A percentile compares a stretch with the other conserved stretches of the same genome.
Conservation (phyloP, 1,140 invertebrate genomes). For the Aphidius ervi region DNA sequence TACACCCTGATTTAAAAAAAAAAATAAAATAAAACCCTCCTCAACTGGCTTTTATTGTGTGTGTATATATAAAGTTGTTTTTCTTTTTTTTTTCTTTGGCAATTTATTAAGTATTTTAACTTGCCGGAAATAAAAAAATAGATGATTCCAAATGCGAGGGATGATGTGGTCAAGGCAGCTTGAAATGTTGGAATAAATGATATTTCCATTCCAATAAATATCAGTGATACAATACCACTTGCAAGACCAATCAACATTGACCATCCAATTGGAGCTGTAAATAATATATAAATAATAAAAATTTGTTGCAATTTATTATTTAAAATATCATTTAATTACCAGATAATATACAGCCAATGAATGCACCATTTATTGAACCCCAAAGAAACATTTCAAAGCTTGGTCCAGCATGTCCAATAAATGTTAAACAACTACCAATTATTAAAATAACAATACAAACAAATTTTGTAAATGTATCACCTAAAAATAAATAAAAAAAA, state of each 20-base stretch:
- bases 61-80: not conserved
- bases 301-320: constrained; percentile 26
- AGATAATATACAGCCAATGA: constrained; percentile 51
- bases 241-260: not conserved
- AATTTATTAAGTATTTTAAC: not conserved
- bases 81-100: constrained; percentile 1
- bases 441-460: constrained; percentile 56
- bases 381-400: constrained; percentile 59
- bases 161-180: not conserved
- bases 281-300: not conserved
- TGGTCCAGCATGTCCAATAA: constrained; percentile 62
- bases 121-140: not conserved
- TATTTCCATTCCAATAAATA: too few species aligned
- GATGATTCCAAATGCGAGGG: not conserved
- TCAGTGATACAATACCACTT: not conserved
- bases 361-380: constrained; percentile 49
- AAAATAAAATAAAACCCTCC: too few species aligned
- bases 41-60: too few species aligned
- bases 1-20: constrained; percentile 42
- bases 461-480: constrained; percentile 48
- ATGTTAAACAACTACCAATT: constrained; percentile 58
- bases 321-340: constrained; percentile 20
- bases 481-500: constrained; percentile 36
- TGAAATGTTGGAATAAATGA: not conserved
- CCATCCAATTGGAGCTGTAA: too few species aligned